A percentile compares a stretch with the other conserved stretches of the same genome.
These are phyloP conservation scores for Hypercompe scribonia DNA, from an alignment of 2,888 invertebrate genomes.

Conservation along the genomic window DNA sequence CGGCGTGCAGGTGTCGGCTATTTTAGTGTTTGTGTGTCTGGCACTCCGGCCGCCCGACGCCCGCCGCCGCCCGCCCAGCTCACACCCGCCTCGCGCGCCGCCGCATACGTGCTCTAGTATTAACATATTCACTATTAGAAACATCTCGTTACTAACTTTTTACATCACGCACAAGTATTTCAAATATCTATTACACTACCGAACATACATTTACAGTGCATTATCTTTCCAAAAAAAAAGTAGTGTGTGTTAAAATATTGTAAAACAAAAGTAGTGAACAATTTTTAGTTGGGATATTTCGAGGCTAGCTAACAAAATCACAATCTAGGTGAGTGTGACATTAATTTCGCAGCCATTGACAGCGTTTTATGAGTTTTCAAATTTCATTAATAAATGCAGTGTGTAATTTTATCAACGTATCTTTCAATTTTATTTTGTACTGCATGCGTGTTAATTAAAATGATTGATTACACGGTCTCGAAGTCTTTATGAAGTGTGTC, in stretches of 20 bases:
- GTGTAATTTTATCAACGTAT: conserved; percentile 26
- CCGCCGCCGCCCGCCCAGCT: conserved; percentile 74
- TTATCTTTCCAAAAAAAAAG: conserved; percentile 1
- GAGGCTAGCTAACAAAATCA: conserved; percentile 49
- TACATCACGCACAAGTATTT: conserved; percentile 38
- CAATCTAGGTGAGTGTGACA: conserved; percentile 68
- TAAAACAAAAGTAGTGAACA: conserved; percentile 27
- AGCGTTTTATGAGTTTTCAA: conserved; percentile 48
- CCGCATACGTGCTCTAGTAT: conserved; percentile 36
- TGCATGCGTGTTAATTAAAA: conserved; percentile 12
- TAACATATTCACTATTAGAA: conserved; percentile 8
- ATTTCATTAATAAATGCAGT: conserved; percentile 35
- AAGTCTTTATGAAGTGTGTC: conserved; percentile 37
- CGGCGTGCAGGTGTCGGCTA: conserved; percentile 82
- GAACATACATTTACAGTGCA: conserved; percentile 16
- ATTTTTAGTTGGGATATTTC: conserved; percentile 43
- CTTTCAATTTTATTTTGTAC: neutral
- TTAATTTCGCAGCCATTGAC: conserved; percentile 59
- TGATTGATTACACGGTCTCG: conserved; percentile 41
- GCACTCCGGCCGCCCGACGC: conserved; percentile 59
- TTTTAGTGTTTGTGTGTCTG: conserved; percentile 72
- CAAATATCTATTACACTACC: conserved; percentile 16
- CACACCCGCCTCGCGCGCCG: conserved; percentile 60
- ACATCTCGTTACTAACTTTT: conserved; percentile 33
- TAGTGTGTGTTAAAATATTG: conserved; percentile 5